Conservation (phyloP, 1,140 invertebrate genomes). For the Drosophila dunni region DNA sequence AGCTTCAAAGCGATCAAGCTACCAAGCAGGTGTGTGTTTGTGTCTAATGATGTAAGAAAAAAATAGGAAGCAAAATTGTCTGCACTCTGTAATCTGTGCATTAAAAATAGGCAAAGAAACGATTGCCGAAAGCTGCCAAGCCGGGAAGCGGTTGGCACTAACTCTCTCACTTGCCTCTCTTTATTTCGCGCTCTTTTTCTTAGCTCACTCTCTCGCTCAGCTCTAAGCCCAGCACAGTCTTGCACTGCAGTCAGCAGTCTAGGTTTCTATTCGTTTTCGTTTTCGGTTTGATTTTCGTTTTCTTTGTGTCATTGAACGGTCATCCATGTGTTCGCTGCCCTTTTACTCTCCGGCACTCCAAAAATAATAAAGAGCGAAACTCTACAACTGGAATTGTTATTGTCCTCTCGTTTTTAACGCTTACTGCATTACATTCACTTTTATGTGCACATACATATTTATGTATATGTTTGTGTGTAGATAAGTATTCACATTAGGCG, state of each 20-base stretch:
- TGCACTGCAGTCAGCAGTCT: slow-evolving; percentile 21
- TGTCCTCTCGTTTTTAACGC: slow-evolving; percentile 45
- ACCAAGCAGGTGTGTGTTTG: slow-evolving; percentile 43
- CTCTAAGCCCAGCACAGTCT: neutral
- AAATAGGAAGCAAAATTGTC: slow-evolving; percentile 53
- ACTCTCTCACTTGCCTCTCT: slow-evolving; percentile 5
- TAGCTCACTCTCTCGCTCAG: neutral
- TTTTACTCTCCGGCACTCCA: slow-evolving; percentile 13
- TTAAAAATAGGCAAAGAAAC: slow-evolving; percentile 24
- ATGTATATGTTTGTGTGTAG: neutral
- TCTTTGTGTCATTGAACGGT: slow-evolving; percentile 16
- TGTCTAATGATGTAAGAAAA: slow-evolving; percentile 47
- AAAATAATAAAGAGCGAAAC: slow-evolving; percentile 11
- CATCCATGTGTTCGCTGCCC: slow-evolving; percentile 31
- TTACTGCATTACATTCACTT: slow-evolving; percentile 61
- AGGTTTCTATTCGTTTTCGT: slow-evolving; percentile 31
- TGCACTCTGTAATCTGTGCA: slow-evolving; percentile 44
- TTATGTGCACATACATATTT: slow-evolving; percentile 24
- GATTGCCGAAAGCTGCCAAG: slow-evolving; percentile 21
- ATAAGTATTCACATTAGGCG: slow-evolving; percentile 24
- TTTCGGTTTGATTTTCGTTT: slow-evolving; percentile 16
- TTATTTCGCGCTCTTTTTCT: slow-evolving; percentile 7
- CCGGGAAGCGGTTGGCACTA: neutral
- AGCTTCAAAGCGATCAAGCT: slow-evolving; percentile 32
- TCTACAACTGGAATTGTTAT: slow-evolving; percentile 45